Percentiles rank a stretch among this genome's conserved stretches.
phyloP scores from a whole-genome alignment of 2,797 vertebrate species.

The Falco rusticolus region DNA sequence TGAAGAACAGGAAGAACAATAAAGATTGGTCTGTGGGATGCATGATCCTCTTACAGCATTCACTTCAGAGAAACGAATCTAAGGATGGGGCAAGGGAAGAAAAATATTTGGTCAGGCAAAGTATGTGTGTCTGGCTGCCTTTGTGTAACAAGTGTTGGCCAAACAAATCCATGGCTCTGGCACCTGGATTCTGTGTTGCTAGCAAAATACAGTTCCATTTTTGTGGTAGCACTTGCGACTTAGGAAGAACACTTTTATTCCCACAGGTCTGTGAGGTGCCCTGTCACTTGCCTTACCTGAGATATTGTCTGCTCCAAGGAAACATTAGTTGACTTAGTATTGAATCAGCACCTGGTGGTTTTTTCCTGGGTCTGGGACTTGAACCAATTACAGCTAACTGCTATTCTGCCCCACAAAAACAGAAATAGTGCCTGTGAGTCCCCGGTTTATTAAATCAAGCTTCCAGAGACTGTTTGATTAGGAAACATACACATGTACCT shows the following conservation, averaged over 20 bases:
- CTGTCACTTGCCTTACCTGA: not conserved
- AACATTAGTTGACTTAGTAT: not conserved
- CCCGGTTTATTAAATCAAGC: not conserved
- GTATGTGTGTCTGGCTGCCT: rapidly evolving
- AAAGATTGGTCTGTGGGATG: not conserved
- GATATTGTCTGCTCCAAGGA: not conserved
- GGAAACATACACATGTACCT: not conserved
- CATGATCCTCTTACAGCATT: not conserved
- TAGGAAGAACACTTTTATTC: not conserved
- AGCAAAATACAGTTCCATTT: rapidly evolving
- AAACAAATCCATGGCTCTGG: not conserved
- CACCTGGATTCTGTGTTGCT: not conserved
- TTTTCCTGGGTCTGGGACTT: not conserved
- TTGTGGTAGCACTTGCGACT: not conserved
- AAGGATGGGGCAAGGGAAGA: not conserved
- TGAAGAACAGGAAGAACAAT: not conserved
- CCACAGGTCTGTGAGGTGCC: rapidly evolving
- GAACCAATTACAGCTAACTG: not conserved
- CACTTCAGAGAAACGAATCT: not conserved
- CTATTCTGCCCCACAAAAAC: not conserved
- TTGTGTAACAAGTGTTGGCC: not conserved
- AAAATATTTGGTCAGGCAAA: not conserved
- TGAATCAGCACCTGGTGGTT: not conserved
- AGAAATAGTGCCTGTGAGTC: not conserved
- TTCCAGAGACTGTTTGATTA: not conserved